These are phyloP conservation scores for Eunapius fragilis DNA, from an alignment of 37 sponge, comb jelly and placozoan genomes.

Conservation along the genomic window DNA sequence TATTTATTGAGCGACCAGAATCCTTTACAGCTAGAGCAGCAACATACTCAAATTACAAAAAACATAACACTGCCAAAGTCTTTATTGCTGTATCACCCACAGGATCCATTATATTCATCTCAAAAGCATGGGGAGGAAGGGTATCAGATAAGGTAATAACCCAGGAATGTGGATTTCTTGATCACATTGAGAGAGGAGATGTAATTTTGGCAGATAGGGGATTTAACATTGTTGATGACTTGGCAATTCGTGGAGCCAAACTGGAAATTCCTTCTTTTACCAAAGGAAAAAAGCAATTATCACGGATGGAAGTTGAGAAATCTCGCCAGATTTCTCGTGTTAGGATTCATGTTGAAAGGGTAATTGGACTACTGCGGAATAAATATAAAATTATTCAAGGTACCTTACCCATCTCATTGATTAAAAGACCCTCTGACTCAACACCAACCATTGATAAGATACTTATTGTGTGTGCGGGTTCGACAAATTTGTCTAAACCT, in stretches of 20 bases:
- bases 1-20: slow-evolving; percentile 21
- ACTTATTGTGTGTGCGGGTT: slow-evolving; percentile 36
- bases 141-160: slow-evolving; percentile 44
- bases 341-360: slow-evolving; percentile 58
- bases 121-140: slow-evolving; percentile 40
- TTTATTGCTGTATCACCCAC: slow-evolving; percentile 47
- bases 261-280: slow-evolving; percentile 49
- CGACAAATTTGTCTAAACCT: slow-evolving; percentile 23
- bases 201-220: slow-evolving; percentile 40
- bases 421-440: slow-evolving; percentile 15
- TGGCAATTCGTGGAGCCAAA: slow-evolving; percentile 32
- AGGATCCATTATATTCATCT: slow-evolving; percentile 29
- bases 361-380: slow-evolving; percentile 41
- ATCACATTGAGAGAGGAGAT: slow-evolving; percentile 31
- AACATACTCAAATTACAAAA: slow-evolving; percentile 64
- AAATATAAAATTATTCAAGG: slow-evolving; percentile 36
- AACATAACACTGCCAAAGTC: slow-evolving; percentile 63
- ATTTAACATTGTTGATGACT: slow-evolving; percentile 40
- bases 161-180: slow-evolving; percentile 42
- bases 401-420: slow-evolving; percentile 7
- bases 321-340: slow-evolving; percentile 30
- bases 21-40: slow-evolving; percentile 17
- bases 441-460: slow-evolving; percentile 37
- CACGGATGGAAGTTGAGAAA: slow-evolving; percentile 37
- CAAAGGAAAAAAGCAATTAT: slow-evolving; percentile 30